A percentile compares a stretch with the other conserved stretches of the same genome.
These are phyloP conservation scores for Odontothrips loti DNA, from an alignment of 2,888 invertebrate genomes.

Conservation along the genomic window DNA sequence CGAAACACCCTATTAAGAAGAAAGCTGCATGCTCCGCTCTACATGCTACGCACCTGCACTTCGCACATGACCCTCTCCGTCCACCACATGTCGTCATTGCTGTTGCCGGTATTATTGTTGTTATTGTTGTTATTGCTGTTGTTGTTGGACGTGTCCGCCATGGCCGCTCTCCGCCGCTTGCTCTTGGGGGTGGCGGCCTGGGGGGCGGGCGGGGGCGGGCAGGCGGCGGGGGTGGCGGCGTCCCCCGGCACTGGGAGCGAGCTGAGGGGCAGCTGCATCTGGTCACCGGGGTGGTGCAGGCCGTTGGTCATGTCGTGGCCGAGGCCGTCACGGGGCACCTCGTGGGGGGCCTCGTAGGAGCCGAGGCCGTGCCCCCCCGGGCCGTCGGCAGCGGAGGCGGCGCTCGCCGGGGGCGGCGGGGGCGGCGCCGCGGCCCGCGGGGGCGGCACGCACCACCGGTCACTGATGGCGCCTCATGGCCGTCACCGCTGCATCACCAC, in stretches of 20 bases:
- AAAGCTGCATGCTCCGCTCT: too few relatives aligned
- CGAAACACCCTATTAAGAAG: too few relatives aligned
- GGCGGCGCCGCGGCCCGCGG: slow-evolving; percentile 8
- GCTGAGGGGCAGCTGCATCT: slow-evolving; percentile 17
- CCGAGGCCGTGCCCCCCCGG: background rate
- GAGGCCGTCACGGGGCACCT: background rate
- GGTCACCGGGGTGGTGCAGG: slow-evolving; percentile 9
- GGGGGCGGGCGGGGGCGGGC: background rate
- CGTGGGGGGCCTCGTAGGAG: background rate
- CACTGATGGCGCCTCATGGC: background rate
- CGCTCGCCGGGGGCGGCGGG: background rate
- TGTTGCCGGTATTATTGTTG: slow-evolving; percentile 38
- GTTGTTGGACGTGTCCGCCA: slow-evolving; percentile 14
- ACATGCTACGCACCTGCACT: slow-evolving; percentile 51
- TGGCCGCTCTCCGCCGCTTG: slow-evolving; percentile 9
- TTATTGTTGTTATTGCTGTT: background rate
- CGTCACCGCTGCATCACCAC: background rate
- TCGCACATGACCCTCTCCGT: slow-evolving; percentile 73
- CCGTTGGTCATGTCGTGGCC: slow-evolving; percentile 19
- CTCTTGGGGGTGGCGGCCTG: background rate
- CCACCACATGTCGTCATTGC: slow-evolving; percentile 70
- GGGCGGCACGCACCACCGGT: background rate
- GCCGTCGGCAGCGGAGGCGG: background rate
- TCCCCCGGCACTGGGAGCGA: background rate
- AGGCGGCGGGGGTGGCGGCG: slow-evolving; percentile 9